Evolutionary conservation across 2,797 vertebrate genomes (phyloP), one percentile per base, ranked within the genome.

Genomic region (Cottoperca gobio): DNA sequence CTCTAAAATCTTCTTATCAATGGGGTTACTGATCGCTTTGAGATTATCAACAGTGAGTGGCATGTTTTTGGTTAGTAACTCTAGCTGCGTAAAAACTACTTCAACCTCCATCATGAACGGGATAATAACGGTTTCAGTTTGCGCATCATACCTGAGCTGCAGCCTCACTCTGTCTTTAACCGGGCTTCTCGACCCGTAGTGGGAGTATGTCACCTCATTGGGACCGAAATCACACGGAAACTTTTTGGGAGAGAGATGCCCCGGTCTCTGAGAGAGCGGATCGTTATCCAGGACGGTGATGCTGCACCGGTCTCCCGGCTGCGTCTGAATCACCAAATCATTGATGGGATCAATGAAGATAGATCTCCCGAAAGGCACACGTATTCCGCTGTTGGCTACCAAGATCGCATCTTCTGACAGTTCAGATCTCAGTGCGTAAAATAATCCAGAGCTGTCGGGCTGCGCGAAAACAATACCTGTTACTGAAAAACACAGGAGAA

Each of bases 51-150:
- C 96, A 10, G 90, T 91, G 21, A 99, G 94, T 1, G 97, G 98
- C 94, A 97, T 91, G 88, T 98, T 98, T 86, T 96, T 97, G 63
- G 96, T 97, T 71, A 99, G 91, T 55, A 98, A 91, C 84, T 99
- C 97, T 77, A 99, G 91, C 89, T 98, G 98, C 7, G 97, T 97
- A 91, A 99, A 99, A 78, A 97, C 90, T 35, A 99, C 97, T 81
- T 97, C 96, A 31, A 99, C 96, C 88, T 97, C 96, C 88, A 99
- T 93, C 94, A 96, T 96, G 73, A 99, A 95, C 0, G 97, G 98
- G 62, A 99, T 95, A 67, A 99, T 96, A 10, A 96, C 81, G 5
- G 97, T 93, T 61, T 97, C 95, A 50, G 89, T 96, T 13, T 94
- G 96, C 17, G 96, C 94, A 84, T 99, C 97, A 45, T 99, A 99